Evolutionary conservation across 2,113 vertebrate species (phyloP), one percentile per base, ranked within the genome.

Genomic region (Pteruthius melanotis): DNA sequence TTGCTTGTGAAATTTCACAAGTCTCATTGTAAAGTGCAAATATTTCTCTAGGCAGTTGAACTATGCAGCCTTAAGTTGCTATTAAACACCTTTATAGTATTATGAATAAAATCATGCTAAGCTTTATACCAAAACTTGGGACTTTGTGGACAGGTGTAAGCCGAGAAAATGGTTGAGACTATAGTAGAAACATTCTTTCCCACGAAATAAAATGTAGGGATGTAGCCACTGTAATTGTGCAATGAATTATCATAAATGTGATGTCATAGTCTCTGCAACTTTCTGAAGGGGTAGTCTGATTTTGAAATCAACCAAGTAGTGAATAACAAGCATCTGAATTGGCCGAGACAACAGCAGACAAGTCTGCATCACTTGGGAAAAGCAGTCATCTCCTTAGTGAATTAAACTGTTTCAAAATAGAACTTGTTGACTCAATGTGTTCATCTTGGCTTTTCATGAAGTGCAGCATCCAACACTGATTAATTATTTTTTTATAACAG

Each of bases 321-420:
- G 93, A 96, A 92, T 89, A 88, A 81, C 90, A 96, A 86, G 85
- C 49, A 79, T 96, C 88, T 93, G 94, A 96, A 96, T 93, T 96
- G 88, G 75, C 92, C 21, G 37, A 75, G 88, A 71, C 90, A 92
- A 8, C 88, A 89, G 92, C 88, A 95, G 95, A 89, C 85, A 83
- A 2, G 79, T 93, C 88, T 94, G 49, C 85, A 89, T 78, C 88
- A 52, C 64, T 68, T 89, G 56, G 72, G 83, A 60, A 93, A 75
- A 89, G 90, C 64, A 92, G 85, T 95, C 64, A 72, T 90, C 83
- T 92, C 94, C 49, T 81, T 42, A 56, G 94, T 89, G 94, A 82
- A 89, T 87, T 83, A 53, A 97, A 74, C 28, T 81, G 27, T 95
- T 96, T 96, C 92, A 86, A 81, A 96, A 95, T 68, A 96, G 71